Evolutionary conservation across 2,113 vertebrate genomes (phyloP).

Genomic region (Empidonax alnorum): DNA sequence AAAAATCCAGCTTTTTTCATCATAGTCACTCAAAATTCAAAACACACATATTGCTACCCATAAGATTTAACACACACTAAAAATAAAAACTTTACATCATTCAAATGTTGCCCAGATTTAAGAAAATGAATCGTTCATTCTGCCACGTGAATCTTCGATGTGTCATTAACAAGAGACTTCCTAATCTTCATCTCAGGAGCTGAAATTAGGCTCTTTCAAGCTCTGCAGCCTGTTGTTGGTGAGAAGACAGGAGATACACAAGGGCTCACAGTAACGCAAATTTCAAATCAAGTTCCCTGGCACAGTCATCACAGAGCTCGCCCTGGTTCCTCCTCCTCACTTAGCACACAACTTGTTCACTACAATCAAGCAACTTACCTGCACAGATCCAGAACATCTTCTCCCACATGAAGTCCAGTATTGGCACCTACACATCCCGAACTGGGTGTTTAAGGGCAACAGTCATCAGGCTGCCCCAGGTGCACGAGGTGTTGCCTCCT

Average conservation of each 20-base stretch:
- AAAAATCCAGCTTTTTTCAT: neutral
- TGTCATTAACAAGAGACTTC: neutral
- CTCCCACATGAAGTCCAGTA: neutral
- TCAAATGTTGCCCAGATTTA: neutral
- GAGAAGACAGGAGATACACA: neutral
- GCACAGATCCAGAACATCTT: neutral
- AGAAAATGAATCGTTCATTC: neutral
- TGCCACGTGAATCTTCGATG: neutral
- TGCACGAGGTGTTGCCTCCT: fast-evolving
- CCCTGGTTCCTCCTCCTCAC: neutral
- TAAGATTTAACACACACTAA: neutral
- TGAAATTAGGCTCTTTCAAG: neutral
- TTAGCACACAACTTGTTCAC: neutral
- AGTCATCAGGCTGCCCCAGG: neutral
- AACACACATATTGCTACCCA: neutral
- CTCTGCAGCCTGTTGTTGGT: neutral
- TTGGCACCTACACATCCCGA: neutral
- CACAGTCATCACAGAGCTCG: fast-evolving
- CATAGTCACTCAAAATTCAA: neutral
- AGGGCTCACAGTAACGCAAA: neutral
- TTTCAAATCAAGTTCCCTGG: neutral
- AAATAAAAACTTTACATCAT: neutral
- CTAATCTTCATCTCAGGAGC: neutral
- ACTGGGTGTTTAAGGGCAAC: neutral
- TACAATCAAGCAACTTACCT: constrained; percentile 34